Percentiles rank a stretch among this genome's conserved stretches.
Conservation (phyloP, 1,140 invertebrate genomes). For the Drosophila ercepeae region DNA sequence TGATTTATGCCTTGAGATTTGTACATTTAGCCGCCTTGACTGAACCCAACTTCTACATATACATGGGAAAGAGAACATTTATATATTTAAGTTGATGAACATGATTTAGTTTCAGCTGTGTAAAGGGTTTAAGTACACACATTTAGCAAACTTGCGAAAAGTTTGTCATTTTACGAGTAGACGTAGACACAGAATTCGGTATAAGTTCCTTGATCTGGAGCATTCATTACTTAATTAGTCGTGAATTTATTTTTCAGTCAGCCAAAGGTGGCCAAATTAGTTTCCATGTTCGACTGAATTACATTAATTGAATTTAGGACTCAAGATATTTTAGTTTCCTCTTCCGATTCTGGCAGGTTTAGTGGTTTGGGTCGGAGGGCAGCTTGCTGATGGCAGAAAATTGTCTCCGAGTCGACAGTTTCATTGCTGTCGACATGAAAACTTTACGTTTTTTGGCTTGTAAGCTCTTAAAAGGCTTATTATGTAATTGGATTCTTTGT, state of each 20-base stretch:
- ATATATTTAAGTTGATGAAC: constrained; percentile 20
- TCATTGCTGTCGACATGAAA: constrained; percentile 32
- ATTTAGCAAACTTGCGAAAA: constrained; percentile 13
- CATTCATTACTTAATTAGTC: constrained; percentile 43
- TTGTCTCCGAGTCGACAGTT: constrained; percentile 37
- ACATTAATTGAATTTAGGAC: constrained; percentile 44
- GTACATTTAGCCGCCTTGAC: constrained; percentile 32
- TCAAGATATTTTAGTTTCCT: constrained; percentile 2
- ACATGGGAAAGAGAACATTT: constrained; percentile 6
- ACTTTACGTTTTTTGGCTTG: constrained; percentile 36
- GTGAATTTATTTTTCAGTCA: constrained; percentile 22
- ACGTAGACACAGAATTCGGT: neutral
- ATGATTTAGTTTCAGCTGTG: constrained; percentile 24
- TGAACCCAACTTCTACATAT: neutral
- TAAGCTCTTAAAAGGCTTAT: constrained; percentile 28
- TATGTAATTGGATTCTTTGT: constrained; percentile 37
- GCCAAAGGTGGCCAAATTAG: constrained; percentile 44
- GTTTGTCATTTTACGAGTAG: too few relatives aligned
- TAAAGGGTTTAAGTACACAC: constrained; percentile 4
- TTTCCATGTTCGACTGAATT: constrained; percentile 33
- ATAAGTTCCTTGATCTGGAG: constrained; percentile 4
- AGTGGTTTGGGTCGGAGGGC: neutral
- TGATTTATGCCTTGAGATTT: constrained; percentile 78
- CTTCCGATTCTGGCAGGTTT: neutral
- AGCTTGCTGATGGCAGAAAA: constrained; percentile 13